Evolutionary conservation across 1,140 invertebrate genomes (phyloP).

Genomic region (Stegodyphus dumicola): DNA sequence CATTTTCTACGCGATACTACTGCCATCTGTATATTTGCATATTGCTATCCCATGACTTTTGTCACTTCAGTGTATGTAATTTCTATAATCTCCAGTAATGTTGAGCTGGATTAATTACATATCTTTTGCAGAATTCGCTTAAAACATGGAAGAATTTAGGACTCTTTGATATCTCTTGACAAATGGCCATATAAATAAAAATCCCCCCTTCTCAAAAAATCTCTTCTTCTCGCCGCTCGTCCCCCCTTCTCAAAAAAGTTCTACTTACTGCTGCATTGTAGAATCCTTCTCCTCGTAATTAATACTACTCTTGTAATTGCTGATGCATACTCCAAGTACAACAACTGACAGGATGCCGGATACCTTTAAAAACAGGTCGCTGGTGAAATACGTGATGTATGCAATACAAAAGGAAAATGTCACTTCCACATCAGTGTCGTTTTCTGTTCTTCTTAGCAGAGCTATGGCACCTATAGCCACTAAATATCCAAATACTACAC

Average conservation of each 20-base stretch:
- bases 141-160: too few relatives aligned
- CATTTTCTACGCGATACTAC: too few relatives aligned
- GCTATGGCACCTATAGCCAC: conserved; percentile 67
- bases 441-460: conserved; percentile 68
- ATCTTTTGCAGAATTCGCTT: too few relatives aligned
- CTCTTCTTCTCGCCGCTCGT: too few relatives aligned
- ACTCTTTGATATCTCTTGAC: too few relatives aligned
- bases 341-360: conserved; percentile 71
- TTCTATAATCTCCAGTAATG: too few relatives aligned
- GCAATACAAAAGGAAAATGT: conserved; percentile 69
- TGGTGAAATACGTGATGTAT: conserved; percentile 70
- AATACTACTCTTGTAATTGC: conserved; percentile 68
- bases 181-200: too few relatives aligned
- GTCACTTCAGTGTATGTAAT: too few relatives aligned
- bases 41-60: too few relatives aligned
- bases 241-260: background rate
- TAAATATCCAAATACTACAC: conserved; percentile 68
- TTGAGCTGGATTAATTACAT: too few relatives aligned
- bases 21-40: too few relatives aligned
- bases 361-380: conserved; percentile 67
- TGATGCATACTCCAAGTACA: conserved; percentile 68
- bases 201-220: too few relatives aligned
- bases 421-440: conserved; percentile 68
- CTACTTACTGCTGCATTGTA: conserved; percentile 68
- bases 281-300: conserved; percentile 68